A percentile compares a stretch with the other conserved stretches of the same genome.
Evolutionary conservation across 2,113 vertebrate genomes (phyloP).

Genomic region (Smithornis capensis): DNA sequence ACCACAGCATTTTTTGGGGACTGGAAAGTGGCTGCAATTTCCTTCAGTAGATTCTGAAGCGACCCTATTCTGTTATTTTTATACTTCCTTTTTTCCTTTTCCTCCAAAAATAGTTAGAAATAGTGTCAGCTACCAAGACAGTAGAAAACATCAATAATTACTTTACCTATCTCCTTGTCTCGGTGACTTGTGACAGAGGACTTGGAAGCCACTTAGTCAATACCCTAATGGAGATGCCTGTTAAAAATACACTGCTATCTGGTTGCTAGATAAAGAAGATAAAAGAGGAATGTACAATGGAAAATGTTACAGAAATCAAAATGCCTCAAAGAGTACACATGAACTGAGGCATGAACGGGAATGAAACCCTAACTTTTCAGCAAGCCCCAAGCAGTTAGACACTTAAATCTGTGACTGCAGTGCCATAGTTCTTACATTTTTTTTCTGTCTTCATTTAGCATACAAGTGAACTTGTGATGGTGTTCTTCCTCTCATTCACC

Average conservation of each 20-base stretch:
- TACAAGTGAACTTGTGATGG: neutral
- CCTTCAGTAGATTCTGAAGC: neutral
- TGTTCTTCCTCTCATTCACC: neutral
- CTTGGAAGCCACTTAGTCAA: conserved; percentile 24
- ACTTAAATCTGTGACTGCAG: neutral
- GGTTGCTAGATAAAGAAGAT: conserved; percentile 34
- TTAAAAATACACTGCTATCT: conserved; percentile 39
- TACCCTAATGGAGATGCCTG: conserved; percentile 38
- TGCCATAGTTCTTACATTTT: neutral
- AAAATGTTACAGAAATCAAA: conserved; percentile 22
- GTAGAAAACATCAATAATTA: conserved; percentile 35
- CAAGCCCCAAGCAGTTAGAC: neutral
- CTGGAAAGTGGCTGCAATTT: neutral
- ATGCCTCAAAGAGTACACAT: neutral
- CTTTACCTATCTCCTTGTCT: conserved; percentile 27
- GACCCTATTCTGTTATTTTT: conserved; percentile 21
- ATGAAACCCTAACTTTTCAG: neutral
- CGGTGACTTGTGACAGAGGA: conserved; percentile 22
- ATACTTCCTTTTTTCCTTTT: neutral
- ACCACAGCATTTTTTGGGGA: neutral
- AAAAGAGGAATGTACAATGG: neutral
- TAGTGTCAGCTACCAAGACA: neutral
- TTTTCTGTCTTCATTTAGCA: neutral
- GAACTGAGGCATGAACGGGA: neutral
- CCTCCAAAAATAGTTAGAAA: conserved; percentile 19